Evolutionary conservation across 1,140 invertebrate species (phyloP).

Genomic region (Arion vulgaris): DNA sequence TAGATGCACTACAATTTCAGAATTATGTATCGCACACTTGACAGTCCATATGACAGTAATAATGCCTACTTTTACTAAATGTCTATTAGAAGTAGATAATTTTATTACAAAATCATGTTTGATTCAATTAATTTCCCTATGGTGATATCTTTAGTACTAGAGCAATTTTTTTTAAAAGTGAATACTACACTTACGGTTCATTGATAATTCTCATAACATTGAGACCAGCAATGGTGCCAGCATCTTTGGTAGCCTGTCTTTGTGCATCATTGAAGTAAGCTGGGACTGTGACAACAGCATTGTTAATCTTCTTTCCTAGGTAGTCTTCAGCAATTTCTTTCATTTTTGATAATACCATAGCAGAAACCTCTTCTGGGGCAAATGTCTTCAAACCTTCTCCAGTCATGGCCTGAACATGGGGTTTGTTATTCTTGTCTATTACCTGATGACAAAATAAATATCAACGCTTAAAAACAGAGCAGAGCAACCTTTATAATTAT

Average conservation of each 20-base stretch:
- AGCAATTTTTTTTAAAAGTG: too few relatives aligned
- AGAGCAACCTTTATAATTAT: too few relatives aligned
- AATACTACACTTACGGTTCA: constrained; percentile 81
- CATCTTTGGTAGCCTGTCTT: constrained; percentile 95
- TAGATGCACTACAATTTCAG: too few relatives aligned
- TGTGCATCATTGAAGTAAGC: constrained; percentile 99
- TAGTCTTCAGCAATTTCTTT: constrained; percentile 98
- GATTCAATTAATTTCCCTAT: too few relatives aligned
- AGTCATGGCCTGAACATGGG: constrained; percentile 80
- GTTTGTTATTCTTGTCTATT: constrained; percentile 88
- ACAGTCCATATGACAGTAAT: too few relatives aligned
- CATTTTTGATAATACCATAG: constrained; percentile 98
- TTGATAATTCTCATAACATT: constrained; percentile 99
- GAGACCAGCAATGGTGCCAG: constrained; percentile 85
- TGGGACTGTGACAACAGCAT: constrained; percentile 97
- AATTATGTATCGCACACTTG: too few relatives aligned
- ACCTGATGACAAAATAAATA: constrained; percentile 73
- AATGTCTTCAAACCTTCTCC: constrained; percentile 88
- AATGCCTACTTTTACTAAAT: too few relatives aligned
- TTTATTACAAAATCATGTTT: too few relatives aligned
- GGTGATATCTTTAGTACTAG: too few relatives aligned
- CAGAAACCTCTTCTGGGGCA: constrained; percentile 97
- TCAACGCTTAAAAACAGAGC: too few relatives aligned
- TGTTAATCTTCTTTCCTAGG: constrained; percentile 93
- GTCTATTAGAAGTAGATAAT: too few relatives aligned